These are phyloP conservation scores for Seira sanloemensis DNA, from an alignment of 2,888 invertebrate species.

Conservation along the genomic window DNA sequence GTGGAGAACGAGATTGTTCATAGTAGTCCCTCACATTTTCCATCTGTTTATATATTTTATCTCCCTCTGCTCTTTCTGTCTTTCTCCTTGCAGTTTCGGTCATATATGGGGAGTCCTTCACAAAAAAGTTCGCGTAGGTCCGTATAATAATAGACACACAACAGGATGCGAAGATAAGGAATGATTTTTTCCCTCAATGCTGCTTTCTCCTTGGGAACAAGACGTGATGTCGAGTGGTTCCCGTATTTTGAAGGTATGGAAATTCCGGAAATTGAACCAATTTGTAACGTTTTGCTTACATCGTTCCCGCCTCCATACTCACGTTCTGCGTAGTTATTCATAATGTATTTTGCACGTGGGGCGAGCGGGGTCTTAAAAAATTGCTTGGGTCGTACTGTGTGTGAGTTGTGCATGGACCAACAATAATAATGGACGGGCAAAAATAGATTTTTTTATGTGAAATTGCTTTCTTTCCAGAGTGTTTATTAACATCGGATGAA, in stretches of 20 bases:
- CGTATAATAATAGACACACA: too few relatives aligned
- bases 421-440: too few relatives aligned
- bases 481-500: too few relatives aligned
- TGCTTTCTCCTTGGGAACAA: not conserved
- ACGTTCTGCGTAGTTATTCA: not conserved
- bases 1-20: not conserved
- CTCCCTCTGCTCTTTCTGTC: not conserved
- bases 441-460: too few relatives aligned
- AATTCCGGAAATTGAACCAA: slow-evolving; percentile 63
- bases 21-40: not conserved
- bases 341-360: slow-evolving; percentile 1
- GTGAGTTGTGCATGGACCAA: too few relatives aligned
- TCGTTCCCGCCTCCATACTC: not conserved
- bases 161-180: not conserved
- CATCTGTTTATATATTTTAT: not conserved
- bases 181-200: not conserved
- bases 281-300: slow-evolving; percentile 39
- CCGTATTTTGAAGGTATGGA: slow-evolving; percentile 9
- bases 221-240: not conserved
- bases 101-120: too few relatives aligned
- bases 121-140: not conserved
- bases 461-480: too few relatives aligned
- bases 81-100: too few relatives aligned
- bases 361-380: too few relatives aligned
- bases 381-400: too few relatives aligned